phyloP scores from a whole-genome alignment of 1,140 invertebrate genomes.

The Lepidurus arcticus region DNA sequence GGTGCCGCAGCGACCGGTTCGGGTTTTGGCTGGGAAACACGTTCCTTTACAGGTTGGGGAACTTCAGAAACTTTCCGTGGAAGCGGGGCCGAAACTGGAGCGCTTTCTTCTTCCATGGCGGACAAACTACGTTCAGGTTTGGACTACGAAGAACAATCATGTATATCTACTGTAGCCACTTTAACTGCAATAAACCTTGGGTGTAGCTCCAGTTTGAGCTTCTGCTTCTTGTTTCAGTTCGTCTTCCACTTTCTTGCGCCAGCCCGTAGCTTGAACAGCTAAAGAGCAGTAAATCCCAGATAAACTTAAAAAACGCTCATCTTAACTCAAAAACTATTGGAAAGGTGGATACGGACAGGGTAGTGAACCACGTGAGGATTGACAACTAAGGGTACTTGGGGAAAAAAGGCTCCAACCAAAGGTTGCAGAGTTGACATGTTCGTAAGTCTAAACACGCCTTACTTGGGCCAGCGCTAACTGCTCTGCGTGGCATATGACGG shows the following conservation, averaged over 20 bases:
- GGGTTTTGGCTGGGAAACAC: not conserved
- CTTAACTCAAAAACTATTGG: no score
- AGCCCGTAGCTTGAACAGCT: constrained; percentile 13
- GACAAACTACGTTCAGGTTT: not conserved
- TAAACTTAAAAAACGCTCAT: no score
- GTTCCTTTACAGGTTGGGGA: not conserved
- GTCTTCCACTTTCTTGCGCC: not conserved
- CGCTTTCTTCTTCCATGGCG: not conserved
- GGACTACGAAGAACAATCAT: not conserved
- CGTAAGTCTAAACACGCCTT: not conserved
- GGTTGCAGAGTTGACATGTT: not conserved
- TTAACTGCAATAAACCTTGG: not conserved
- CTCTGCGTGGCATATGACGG: constrained; percentile 23
- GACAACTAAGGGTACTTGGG: not conserved
- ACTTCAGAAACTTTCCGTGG: not conserved
- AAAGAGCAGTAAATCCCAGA: not conserved
- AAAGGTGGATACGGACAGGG: no score
- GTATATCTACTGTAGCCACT: not conserved
- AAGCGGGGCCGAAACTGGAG: not conserved
- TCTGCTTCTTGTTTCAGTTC: not conserved
- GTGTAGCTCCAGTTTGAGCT: not conserved
- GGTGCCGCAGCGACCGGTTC: not conserved
- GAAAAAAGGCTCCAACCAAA: not conserved
- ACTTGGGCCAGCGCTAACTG: constrained; percentile 27
- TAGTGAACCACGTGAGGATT: not conserved